Evolutionary conservation across 2,797 vertebrate species (phyloP).

Genomic region (Hybognathus amarus): DNA sequence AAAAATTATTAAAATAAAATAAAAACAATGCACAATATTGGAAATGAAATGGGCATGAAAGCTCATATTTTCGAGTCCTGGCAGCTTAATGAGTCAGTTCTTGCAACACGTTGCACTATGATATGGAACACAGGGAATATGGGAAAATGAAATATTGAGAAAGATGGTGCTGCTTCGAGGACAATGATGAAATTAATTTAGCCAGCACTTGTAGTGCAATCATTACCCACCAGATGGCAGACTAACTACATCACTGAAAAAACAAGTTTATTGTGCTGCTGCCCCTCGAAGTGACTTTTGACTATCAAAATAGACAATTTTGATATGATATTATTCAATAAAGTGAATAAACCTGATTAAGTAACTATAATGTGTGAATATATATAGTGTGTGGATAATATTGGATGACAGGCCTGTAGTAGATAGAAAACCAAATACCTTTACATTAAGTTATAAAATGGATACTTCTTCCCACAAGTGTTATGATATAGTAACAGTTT

Average conservation of each 20-base stretch:
- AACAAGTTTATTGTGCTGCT: neutral
- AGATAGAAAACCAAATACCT: neutral
- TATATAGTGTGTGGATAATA: neutral
- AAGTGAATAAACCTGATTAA: neutral
- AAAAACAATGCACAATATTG: neutral
- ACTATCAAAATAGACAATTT: neutral
- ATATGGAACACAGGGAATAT: neutral
- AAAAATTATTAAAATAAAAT: neutral
- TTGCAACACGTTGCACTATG: constrained; percentile 8
- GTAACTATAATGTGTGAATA: neutral
- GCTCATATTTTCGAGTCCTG: neutral
- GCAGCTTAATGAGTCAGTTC: constrained; percentile 5
- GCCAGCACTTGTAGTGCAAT: neutral
- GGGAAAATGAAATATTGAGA: neutral
- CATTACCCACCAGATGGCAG: neutral
- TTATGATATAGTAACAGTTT: neutral
- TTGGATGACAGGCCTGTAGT: neutral
- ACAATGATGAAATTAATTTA: constrained; percentile 9
- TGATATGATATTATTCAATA: neutral
- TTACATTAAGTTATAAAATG: neutral
- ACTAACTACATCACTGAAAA: neutral
- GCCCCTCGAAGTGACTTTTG: neutral
- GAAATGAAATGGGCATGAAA: neutral
- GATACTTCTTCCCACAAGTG: neutral
- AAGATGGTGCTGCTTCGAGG: neutral